Conservation (phyloP, 2,797 vertebrate genomes). For the Lacerta viridis region DNA sequence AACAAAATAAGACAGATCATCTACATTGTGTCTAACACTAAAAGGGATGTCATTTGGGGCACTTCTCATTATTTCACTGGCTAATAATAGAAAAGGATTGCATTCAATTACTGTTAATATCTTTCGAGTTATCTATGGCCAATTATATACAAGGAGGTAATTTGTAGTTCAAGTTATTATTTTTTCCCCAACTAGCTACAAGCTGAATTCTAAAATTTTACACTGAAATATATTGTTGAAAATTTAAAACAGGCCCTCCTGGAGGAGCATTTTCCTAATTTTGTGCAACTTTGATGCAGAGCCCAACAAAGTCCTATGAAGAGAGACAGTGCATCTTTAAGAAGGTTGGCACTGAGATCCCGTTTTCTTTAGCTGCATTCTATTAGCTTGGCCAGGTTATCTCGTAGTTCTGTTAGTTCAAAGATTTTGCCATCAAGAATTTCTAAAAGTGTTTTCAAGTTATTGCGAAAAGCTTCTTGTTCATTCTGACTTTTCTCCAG, state of each 20-base stretch:
- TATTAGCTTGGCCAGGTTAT: conserved; percentile 96
- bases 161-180: conserved; percentile 85
- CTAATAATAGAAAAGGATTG: conserved; percentile 77
- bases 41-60: conserved; percentile 75
- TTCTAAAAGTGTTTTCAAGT: conserved; percentile 98
- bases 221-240: conserved; percentile 78
- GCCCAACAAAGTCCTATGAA: conserved; percentile 81
- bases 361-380: conserved; percentile 93
- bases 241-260: conserved; percentile 83
- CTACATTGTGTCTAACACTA: conserved; percentile 74
- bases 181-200: conserved; percentile 77
- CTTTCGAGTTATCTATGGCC: conserved; percentile 84
- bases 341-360: conserved; percentile 78
- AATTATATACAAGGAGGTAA: conserved; percentile 87
- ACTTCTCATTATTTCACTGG: conserved; percentile 76
- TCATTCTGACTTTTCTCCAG: conserved; percentile 97
- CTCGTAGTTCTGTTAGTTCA: conserved; percentile 97
- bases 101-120: conserved; percentile 78
- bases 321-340: conserved; percentile 84
- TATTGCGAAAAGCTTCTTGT: conserved; percentile 97
- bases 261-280: conserved; percentile 77
- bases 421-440: conserved; percentile 99
- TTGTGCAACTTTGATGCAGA: conserved; percentile 85
- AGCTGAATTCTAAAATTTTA: conserved; percentile 81
- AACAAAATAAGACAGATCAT: conserved; percentile 77